Percentiles rank a stretch among this genome's conserved stretches.
phyloP scores from a whole-genome alignment of 37 sponge, comb jelly and placozoan species.

The Amphimedon queenslandica region DNA sequence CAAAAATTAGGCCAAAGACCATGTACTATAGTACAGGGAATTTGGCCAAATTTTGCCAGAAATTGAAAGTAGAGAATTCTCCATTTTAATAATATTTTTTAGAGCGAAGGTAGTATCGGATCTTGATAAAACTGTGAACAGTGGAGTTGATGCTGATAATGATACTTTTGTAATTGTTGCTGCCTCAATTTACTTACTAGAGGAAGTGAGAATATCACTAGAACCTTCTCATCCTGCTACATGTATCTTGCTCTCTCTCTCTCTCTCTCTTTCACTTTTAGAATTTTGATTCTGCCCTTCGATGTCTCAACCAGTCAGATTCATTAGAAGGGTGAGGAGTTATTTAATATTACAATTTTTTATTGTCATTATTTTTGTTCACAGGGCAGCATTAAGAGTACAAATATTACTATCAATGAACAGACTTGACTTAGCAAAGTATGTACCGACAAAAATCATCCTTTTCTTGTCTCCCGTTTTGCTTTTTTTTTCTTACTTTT shows the following conservation, averaged over 20 bases:
- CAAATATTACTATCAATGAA: slow-evolving; percentile 86
- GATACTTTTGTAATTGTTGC: slow-evolving; percentile 78
- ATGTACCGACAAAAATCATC: neutral
- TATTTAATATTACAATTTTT: neutral
- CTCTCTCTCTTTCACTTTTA: too few species aligned
- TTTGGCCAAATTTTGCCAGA: too few species aligned
- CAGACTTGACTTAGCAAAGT: slow-evolving; percentile 94
- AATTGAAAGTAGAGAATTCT: neutral
- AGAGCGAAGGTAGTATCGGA: slow-evolving; percentile 60
- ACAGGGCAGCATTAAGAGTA: slow-evolving; percentile 76
- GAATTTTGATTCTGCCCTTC: slow-evolving; percentile 77
- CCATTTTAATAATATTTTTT: neutral
- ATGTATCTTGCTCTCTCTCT: too few species aligned
- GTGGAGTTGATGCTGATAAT: slow-evolving; percentile 72
- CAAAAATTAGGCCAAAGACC: too few species aligned
- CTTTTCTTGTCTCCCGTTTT: too few species aligned
- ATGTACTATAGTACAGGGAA: too few species aligned
- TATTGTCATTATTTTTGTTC: too few species aligned
- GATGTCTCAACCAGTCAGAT: slow-evolving; percentile 75
- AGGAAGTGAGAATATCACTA: slow-evolving; percentile 19
- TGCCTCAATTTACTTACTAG: slow-evolving; percentile 67
- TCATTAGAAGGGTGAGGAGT: slow-evolving; percentile 73
- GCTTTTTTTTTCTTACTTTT: neutral
- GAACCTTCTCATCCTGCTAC: neutral
- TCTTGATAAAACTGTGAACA: slow-evolving; percentile 59